Evolutionary conservation across 2,888 invertebrate genomes (phyloP), one percentile per base, ranked within the genome.

Genomic region (Chrysodeixis includens): DNA sequence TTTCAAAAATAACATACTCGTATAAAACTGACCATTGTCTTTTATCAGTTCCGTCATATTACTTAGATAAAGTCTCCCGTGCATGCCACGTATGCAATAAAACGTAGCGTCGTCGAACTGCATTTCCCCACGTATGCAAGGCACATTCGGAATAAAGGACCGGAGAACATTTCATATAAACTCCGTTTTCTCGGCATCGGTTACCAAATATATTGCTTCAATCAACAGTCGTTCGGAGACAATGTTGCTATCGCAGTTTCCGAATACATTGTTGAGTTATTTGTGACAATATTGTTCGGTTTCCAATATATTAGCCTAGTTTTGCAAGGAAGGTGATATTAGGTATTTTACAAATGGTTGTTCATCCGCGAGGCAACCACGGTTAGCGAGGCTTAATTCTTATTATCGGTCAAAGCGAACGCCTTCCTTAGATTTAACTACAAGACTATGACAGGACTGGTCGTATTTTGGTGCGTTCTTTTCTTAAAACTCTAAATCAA

Each of bases 21-120:
- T n/a, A 40, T 26, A 40, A 14, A n/a, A 40, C 40, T 40, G 40
- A 40, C 46, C 46, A 49, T 49, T 49, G 18, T 20, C 18, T 20
- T 49, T 10, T 20, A 49, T 20, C 46, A 8, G 46, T 18, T 49
- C 20, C 46, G 16, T 49, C 46, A 49, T 49, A 49, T 49, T 49
- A 49, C 20, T 3, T 9, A 20, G 46, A 12, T 49, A 49, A 49
- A 49, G 46, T 20, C 46, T 3, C 18, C 46, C 12, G 46, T 49
- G 18, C 20, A 49, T 49, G 46, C 46, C 46, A 18, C 46, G 46
- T 49, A 20, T 49, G 46, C 46, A 49, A 49, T 49, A 49, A 46
- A 49, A 49, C 46, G 46, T 49, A 18, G 40, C 46, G 18, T 20
- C 46, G 20, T 20, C 46, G 46, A 18, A 9, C 10, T 49, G 46